These are phyloP conservation scores for Mamestra brassicae DNA, from an alignment of 2,888 invertebrate species.

Conservation along the genomic window DNA sequence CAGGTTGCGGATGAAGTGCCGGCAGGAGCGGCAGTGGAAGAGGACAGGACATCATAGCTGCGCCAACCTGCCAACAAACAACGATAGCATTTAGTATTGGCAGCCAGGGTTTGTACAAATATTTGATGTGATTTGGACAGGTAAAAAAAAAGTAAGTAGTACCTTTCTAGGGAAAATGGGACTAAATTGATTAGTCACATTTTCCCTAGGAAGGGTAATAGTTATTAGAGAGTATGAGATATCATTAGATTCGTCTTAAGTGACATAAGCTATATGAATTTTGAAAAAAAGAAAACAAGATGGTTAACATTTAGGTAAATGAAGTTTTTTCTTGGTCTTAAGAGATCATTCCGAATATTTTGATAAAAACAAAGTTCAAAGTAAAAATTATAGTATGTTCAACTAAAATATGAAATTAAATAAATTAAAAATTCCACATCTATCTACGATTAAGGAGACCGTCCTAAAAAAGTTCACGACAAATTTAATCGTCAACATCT, in stretches of 20 bases:
- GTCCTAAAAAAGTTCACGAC: slow-evolving; percentile 71
- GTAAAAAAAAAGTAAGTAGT: too few relatives aligned
- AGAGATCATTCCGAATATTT: too few relatives aligned
- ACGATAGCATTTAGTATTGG: slow-evolving; percentile 14
- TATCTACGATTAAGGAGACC: slow-evolving; percentile 42
- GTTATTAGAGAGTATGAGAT: too few relatives aligned
- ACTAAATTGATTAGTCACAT: too few relatives aligned
- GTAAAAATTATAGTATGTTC: neutral
- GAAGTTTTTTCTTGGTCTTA: too few relatives aligned
- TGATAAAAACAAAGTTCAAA: too few relatives aligned
- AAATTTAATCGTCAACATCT: slow-evolving; percentile 74
- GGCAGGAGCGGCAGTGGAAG: slow-evolving; percentile 92
- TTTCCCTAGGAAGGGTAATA: too few relatives aligned
- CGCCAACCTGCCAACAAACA: slow-evolving; percentile 83
- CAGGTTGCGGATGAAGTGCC: slow-evolving; percentile 91
- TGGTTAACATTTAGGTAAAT: too few relatives aligned
- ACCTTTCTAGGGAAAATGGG: too few relatives aligned
- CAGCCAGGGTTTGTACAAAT: slow-evolving; percentile 6
- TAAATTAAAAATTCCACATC: slow-evolving; percentile 34
- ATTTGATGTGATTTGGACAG: neutral
- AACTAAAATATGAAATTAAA: slow-evolving; percentile 1
- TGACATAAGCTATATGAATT: too few relatives aligned
- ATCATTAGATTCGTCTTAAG: too few relatives aligned
- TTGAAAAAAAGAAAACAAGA: too few relatives aligned
- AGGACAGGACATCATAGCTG: slow-evolving; percentile 93